Evolutionary conservation across 2,888 invertebrate genomes (phyloP).

Genomic region (Pristionchus arcanus): DNA sequence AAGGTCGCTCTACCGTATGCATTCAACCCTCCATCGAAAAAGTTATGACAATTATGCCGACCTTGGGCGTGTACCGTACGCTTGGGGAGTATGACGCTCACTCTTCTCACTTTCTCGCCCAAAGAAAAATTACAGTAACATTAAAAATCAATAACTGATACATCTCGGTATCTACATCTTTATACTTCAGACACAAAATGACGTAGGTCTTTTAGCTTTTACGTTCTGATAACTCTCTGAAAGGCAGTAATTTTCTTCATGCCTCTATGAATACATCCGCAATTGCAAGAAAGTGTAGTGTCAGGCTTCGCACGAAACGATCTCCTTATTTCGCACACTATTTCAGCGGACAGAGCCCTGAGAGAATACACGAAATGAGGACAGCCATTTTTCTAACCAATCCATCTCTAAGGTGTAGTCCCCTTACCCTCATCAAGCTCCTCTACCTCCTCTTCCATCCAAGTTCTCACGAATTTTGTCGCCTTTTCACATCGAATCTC

Average conservation of each 20-base stretch:
- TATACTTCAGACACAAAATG: too few species aligned
- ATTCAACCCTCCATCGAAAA: background rate
- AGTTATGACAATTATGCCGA: slow-evolving; percentile 1
- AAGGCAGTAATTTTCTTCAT: background rate
- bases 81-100: background rate
- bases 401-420: too few species aligned
- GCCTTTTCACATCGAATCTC: too few species aligned
- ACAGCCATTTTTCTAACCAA: too few species aligned
- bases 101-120: background rate
- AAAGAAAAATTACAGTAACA: too few species aligned
- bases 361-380: too few species aligned
- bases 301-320: background rate
- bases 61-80: slow-evolving; percentile 13
- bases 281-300: background rate
- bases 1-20: slow-evolving; percentile 42
- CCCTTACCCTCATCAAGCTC: too few species aligned
- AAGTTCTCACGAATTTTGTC: too few species aligned
- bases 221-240: background rate
- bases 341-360: too few species aligned
- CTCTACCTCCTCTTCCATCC: too few species aligned
- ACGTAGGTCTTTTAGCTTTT: background rate
- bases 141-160: too few species aligned
- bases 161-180: too few species aligned
- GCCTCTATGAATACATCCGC: background rate
- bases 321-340: background rate